Evolutionary conservation across 2,888 invertebrate species (phyloP), one percentile per base, ranked within the genome.

Genomic region (Carpatolechia fugitivella): DNA sequence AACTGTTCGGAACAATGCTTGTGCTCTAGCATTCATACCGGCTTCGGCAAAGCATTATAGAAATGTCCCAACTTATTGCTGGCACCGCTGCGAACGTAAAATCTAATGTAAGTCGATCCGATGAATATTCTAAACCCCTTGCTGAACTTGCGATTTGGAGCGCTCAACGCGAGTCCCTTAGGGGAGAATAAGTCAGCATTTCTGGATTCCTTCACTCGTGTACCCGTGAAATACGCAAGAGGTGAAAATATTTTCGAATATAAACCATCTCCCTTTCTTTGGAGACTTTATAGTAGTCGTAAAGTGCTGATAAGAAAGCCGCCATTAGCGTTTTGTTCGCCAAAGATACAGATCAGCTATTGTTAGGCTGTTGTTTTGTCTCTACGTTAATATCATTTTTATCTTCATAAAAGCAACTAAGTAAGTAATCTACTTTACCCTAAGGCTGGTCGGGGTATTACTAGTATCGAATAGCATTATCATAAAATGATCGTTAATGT

Each of bases 1-100:
- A 89, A 87, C 78, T 80, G 82, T 74, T 83, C 76, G 82, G 56
- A 82, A 86, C 85, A 85, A 82, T 80, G 76, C 74, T 74, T 65
- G 69, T 66, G 70, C 70, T 77, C 70, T 64, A 66, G 80, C 77
- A 84, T 86, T 85, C 84, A 82, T 81, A 76, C 67, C 64, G 59
- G 65, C 65, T 75, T 76, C 72, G 65, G 70, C 66, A 70, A 69
- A 68, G 64, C 65, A 66, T 69, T 67, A 68, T 75, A 76, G 74
- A 73, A 82, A 79, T 77, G 73, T 73, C 68, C 66, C 65, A 71
- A 80, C 72, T 81, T 79, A 82, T 80, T 75, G 78, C 74, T 70
- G 70, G 72, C 70, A 74, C 64, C 71, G 70, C 67, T 72, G 60
- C 70, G 62, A 64, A 74, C 70, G 70, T 78, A 72, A 80, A 83